phyloP scores from a whole-genome alignment of 2,888 invertebrate genomes.

The Carabus problematicus region DNA sequence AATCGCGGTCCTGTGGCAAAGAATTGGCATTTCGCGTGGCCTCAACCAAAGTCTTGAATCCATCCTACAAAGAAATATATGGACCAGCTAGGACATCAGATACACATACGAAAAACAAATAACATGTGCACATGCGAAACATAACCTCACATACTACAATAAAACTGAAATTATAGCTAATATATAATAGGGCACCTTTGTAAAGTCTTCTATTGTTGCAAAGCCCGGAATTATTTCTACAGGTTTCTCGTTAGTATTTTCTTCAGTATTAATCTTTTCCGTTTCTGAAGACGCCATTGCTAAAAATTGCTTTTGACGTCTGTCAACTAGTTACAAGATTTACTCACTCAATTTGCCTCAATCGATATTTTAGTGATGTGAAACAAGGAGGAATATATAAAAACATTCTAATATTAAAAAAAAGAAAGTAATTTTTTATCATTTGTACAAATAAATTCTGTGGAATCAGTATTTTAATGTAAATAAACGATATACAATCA shows the following conservation, averaged over 20 bases:
- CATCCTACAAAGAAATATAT: conserved; percentile 62
- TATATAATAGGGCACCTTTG: conserved; percentile 52
- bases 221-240: conserved; percentile 54
- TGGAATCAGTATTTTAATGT: too few species aligned
- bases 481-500: too few species aligned
- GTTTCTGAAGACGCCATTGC: conserved; percentile 35
- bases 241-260: conserved; percentile 37
- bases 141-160: conserved; percentile 42
- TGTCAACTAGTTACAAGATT: not conserved
- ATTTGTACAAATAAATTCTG: too few species aligned
- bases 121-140: conserved; percentile 27
- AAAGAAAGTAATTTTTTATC: too few species aligned
- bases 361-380: conserved; percentile 7
- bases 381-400: not conserved
- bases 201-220: conserved; percentile 54
- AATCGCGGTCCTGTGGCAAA: conserved; percentile 74
- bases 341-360: not conserved
- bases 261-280: conserved; percentile 16
- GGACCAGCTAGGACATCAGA: conserved; percentile 16
- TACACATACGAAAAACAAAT: not conserved
- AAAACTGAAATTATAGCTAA: not conserved
- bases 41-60: conserved; percentile 69
- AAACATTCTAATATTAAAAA: not conserved
- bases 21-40: conserved; percentile 75
- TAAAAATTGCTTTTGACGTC: too few species aligned